phyloP scores from a whole-genome alignment of 2,797 vertebrate species.

The Halcyon chelicuti region DNA sequence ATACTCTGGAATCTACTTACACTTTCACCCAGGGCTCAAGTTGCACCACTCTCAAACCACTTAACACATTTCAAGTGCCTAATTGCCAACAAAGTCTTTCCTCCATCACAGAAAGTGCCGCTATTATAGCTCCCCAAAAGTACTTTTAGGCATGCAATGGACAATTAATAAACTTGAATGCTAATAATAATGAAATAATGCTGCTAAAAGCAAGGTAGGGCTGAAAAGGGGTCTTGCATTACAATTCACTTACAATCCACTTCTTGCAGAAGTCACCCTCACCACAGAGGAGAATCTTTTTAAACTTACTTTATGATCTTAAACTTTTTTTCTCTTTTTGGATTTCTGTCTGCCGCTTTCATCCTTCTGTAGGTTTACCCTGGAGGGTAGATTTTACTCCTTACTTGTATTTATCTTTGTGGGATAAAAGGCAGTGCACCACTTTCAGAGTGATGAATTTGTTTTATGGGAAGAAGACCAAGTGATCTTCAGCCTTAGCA shows the following conservation, averaged over 20 bases:
- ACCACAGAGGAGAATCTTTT: background rate
- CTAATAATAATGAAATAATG: constrained; percentile 34
- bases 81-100: constrained; percentile 64
- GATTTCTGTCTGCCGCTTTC: background rate
- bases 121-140: constrained; percentile 53
- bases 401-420: background rate
- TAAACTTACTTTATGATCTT: background rate
- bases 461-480: background rate
- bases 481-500: background rate
- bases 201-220: constrained; percentile 7
- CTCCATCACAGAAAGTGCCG: constrained; percentile 32
- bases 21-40: constrained; percentile 59
- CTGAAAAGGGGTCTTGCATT: constrained; percentile 14
- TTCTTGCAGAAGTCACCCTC: background rate
- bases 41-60: constrained; percentile 67
- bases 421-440: background rate
- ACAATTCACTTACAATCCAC: background rate
- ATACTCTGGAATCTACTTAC: constrained; percentile 33
- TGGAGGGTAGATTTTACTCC: background rate
- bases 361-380: background rate
- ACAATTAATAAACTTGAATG: constrained; percentile 49
- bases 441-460: background rate
- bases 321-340: background rate
- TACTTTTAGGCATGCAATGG: constrained; percentile 30
- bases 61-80: constrained; percentile 75